These are phyloP conservation scores for Anthoscopus minutus DNA, from an alignment of 2,113 vertebrate genomes.

Conservation along the genomic window DNA sequence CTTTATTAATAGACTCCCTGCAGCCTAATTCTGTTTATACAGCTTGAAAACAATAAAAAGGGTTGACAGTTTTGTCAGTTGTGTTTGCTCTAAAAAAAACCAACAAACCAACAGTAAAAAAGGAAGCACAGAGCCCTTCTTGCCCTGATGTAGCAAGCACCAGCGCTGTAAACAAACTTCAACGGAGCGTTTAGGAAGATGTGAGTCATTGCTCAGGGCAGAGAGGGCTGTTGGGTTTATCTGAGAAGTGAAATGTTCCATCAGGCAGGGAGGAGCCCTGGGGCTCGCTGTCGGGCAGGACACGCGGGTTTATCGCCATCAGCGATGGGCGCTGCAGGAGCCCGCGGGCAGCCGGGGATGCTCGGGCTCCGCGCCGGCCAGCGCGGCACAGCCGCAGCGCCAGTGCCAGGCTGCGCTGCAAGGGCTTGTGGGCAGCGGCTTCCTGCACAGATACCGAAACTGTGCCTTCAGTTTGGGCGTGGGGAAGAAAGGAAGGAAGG, in stretches of 20 bases:
- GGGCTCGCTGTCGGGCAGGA: background rate
- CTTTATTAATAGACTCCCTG: slow-evolving; percentile 63
- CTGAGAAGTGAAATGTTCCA: background rate
- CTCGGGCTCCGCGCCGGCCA: background rate
- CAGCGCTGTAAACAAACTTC: slow-evolving; percentile 31
- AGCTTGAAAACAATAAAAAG: slow-evolving; percentile 52
- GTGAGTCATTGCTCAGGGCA: slow-evolving; percentile 13
- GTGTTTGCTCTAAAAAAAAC: background rate
- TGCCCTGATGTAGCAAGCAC: background rate
- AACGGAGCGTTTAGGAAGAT: slow-evolving; percentile 3
- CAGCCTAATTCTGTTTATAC: slow-evolving; percentile 53
- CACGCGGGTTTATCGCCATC: background rate
- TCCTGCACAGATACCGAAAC: background rate
- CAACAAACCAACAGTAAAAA: background rate
- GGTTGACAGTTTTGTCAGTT: slow-evolving; percentile 45
- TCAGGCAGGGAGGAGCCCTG: background rate
- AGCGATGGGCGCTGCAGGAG: background rate
- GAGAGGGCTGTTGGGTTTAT: background rate
- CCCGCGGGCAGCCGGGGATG: background rate
- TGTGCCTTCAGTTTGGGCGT: accelerated
- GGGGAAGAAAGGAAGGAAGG: accelerated
- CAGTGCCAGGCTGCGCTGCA: accelerated
- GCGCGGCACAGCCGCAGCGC: background rate
- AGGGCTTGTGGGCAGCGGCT: background rate
- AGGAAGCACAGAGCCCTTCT: background rate